phyloP scores from a whole-genome alignment of 2,888 invertebrate species.

The Drosophila testacea region DNA sequence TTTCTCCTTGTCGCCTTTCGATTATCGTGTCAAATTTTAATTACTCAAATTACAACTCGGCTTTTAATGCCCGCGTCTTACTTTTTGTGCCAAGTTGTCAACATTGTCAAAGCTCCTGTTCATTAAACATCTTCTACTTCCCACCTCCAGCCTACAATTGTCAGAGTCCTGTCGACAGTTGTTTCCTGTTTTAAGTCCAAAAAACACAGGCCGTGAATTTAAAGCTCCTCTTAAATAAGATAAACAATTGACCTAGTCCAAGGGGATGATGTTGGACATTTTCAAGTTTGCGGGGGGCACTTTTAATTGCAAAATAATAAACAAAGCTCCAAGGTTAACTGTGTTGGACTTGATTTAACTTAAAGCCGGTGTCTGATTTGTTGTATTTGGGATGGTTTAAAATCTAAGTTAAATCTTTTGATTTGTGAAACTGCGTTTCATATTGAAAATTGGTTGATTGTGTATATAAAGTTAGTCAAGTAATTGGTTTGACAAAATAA shows the following conservation, averaged over 20 bases:
- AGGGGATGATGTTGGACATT: constrained; percentile 14
- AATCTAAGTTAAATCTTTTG: not conserved
- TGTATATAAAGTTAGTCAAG: too few relatives aligned
- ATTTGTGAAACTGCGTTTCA: not conserved
- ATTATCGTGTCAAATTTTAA: constrained; percentile 80
- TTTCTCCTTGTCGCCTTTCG: constrained; percentile 51
- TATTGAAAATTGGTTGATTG: too few relatives aligned
- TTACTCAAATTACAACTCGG: constrained; percentile 77
- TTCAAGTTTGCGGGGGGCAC: constrained; percentile 3
- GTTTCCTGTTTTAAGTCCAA: not conserved
- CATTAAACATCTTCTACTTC: constrained; percentile 65
- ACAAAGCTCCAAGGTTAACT: constrained; percentile 19
- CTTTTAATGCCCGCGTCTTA: constrained; percentile 73
- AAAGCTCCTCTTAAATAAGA: constrained; percentile 66
- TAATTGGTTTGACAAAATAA: too few relatives aligned
- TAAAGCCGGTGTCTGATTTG: constrained; percentile 1
- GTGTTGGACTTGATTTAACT: constrained; percentile 13
- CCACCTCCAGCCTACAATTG: not conserved
- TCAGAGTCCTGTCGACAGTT: constrained; percentile 1
- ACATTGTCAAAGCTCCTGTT: constrained; percentile 69
- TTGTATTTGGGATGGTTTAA: not conserved
- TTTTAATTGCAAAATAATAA: constrained; percentile 36
- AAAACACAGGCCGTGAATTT: constrained; percentile 46
- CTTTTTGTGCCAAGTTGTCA: constrained; percentile 66
- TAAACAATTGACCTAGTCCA: constrained; percentile 67